Base-by-base conservation (phyloP, 2,797 vertebrate species). In the Natrix natrix region DNA sequence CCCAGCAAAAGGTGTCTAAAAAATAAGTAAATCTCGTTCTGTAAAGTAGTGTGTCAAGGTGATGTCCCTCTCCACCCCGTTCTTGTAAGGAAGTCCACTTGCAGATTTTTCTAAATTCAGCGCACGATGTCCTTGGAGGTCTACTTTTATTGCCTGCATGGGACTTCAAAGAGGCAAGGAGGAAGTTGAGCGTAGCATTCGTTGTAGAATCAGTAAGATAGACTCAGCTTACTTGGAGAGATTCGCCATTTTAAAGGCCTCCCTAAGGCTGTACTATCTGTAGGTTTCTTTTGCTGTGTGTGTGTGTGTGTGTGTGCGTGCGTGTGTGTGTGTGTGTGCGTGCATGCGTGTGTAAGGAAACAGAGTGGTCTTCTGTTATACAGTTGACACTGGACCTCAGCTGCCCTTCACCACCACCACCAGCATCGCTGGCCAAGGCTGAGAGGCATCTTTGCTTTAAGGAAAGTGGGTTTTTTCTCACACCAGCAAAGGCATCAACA, bases 331-430 rank as follows among this genome's bases (percentile, higher is more conserved):
- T 92, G 94, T 96, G 94, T 28, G 32, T 37, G 32, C n/a, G n/a
- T n/a, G n/a, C n/a, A n/a, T n/a, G 94, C 96, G 12, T n/a, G 26
- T 66, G 28, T 97, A 97, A 97, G 95, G 95, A 96, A 94, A 97
- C 96, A 13, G 20, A 24, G 43, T 5, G 4, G 43, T 37, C 74
- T 24, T 48, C 22, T 12, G 37, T 24, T 12, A 37, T 48, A 12
- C 43, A 83, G 74, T 4, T 48, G 74, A 11, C 20, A 2, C 37
- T 12, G 10, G 12, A 13, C 0, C 4, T 83, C 74, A 48, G 20
- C 20, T 83, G 8, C 74, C 74, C 20, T 83, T 48, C 20, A 48
- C 4, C 43, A 12, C 3, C 32, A 78, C 20, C 74, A 24, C 1
- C 20, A 83, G 8, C 74, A 48, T 83, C 48, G 37, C 74, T 83